These are phyloP conservation scores for Agrilus planipennis DNA, from an alignment of 1,140 invertebrate species.

Conservation along the genomic window DNA sequence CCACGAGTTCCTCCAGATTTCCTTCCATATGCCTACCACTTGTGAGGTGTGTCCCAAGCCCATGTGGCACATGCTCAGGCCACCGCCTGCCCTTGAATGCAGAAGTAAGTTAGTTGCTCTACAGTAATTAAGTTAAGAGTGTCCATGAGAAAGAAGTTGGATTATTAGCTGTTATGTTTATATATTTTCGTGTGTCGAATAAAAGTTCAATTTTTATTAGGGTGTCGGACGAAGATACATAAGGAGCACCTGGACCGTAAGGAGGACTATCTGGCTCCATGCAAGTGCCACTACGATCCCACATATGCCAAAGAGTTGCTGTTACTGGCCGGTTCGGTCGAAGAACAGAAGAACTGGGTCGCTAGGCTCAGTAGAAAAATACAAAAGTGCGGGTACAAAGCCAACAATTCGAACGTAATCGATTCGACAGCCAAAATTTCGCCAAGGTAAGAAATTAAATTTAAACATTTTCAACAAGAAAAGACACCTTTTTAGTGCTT, in stretches of 20 bases:
- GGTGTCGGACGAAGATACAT: conserved; percentile 93
- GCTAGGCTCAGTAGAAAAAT: conserved; percentile 81
- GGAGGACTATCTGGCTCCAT: conserved; percentile 72
- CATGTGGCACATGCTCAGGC: conserved; percentile 93
- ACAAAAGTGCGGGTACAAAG: conserved; percentile 86
- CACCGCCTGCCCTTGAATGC: conserved; percentile 92
- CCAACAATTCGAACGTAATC: conserved; percentile 51
- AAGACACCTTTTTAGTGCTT: too few relatives aligned
- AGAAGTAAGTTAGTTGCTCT: conserved; percentile 57
- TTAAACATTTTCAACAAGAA: too few relatives aligned
- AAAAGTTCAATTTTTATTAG: conserved; percentile 37
- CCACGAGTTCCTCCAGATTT: conserved; percentile 92
- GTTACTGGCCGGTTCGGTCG: conserved; percentile 66
- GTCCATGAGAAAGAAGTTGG: neutral
- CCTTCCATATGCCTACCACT: conserved; percentile 94
- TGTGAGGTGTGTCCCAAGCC: conserved; percentile 96
- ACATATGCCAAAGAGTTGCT: conserved; percentile 86
- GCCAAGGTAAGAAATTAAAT: conserved; percentile 35
- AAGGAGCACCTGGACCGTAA: conserved; percentile 86
- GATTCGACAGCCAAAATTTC: conserved; percentile 33
- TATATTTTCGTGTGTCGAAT: neutral
- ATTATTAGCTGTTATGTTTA: neutral
- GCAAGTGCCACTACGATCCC: conserved; percentile 88
- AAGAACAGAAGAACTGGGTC: conserved; percentile 91
- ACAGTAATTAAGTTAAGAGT: too few relatives aligned